Conservation (phyloP, 2,113 vertebrate species). For the Sturnira hondurensis region DNA sequence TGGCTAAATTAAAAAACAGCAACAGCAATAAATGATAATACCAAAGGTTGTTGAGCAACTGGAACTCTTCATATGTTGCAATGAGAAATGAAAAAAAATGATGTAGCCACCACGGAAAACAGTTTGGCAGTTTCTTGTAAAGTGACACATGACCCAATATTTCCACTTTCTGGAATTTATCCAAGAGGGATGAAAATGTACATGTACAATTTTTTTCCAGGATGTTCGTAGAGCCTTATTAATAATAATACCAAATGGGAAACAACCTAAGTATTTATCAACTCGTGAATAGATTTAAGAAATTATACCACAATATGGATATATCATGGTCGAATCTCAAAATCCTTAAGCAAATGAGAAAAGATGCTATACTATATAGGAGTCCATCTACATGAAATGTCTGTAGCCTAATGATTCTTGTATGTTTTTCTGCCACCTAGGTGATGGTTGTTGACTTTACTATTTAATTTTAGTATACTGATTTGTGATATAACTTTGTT, state of each 20-base stretch:
- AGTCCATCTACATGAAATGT: background rate
- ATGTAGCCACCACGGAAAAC: background rate
- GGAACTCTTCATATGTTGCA: background rate
- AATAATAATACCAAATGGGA: background rate
- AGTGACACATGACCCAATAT: background rate
- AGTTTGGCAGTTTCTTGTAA: background rate
- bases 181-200: background rate
- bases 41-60: background rate
- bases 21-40: background rate
- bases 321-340: background rate
- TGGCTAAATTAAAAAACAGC: background rate
- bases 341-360: background rate
- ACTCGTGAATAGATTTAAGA: background rate
- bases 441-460: background rate
- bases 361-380: background rate
- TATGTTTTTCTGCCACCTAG: background rate
- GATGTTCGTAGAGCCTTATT: background rate
- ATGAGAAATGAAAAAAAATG: background rate
- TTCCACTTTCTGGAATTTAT: background rate
- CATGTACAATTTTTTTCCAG: background rate
- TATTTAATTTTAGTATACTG: background rate
- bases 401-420: background rate
- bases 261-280: background rate
- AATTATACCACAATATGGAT: background rate
- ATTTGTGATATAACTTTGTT: background rate